Evolutionary conservation across 2,888 invertebrate species (phyloP), one percentile per base, ranked within the genome.

Genomic region (Oligia latruncula): DNA sequence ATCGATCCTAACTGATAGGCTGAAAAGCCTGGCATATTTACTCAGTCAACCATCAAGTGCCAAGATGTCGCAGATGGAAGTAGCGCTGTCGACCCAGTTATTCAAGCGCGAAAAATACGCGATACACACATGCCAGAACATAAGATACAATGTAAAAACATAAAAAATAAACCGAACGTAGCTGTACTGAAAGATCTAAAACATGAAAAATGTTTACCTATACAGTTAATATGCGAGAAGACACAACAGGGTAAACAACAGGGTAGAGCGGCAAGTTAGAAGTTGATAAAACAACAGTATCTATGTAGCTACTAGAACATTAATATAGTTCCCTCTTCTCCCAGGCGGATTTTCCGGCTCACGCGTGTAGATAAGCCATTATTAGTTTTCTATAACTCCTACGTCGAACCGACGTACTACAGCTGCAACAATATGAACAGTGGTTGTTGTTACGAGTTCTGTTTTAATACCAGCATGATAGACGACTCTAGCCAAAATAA

Each of bases 1-100:
- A 55, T 62, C 15, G 29, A 66, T 70, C 62, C 46, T 75, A 52
- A 64, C 29, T 60, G 52, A 43, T 70, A 73, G 49, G 66, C 43
- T 76, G 73, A 73, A 82, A 82, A 77, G 74, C n/a, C n/a, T 74
- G 55, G 62, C 40, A 77, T 72, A 75, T 75, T 74, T 78, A 72
- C 65, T 66, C 62, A 84, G 68, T 83, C 74, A 75, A 87, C 68
- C 84, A 78, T 66, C 68, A 73, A 66, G 67, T 72, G 67, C 67
- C 80, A 86, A 78, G 73, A 87, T 87, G 84, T 85, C 85, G 76
- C 81, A 71, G 66, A 77, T 74, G 65, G 73, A 73, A 73, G 68
- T 76, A 75, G 65, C 70, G 84, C n/a, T 77, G 81, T 29, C 65
- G 78, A 84, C 81, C 81, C 55, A 66, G 74, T 87, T 87, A 81